Base-by-base conservation (phyloP, 2,888 invertebrate genomes). In the Cremastobaeus sp. region DNA sequence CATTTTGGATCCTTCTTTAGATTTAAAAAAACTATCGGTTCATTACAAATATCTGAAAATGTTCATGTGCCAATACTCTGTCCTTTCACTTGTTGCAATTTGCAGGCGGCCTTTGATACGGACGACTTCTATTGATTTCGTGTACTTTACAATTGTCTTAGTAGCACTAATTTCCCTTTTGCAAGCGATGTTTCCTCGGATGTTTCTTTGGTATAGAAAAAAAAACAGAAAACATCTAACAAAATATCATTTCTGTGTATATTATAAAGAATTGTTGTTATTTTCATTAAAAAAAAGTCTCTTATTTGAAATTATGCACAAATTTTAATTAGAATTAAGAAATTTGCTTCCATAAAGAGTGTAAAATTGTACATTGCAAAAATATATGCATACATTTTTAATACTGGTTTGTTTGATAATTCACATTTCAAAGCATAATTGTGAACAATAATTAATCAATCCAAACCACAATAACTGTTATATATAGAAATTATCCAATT, bases 61-160 rank as follows among this genome's bases (percentile, higher is more conserved):
- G 54, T 66, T 72, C 60, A 57, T 72, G 72, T 55, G 39, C 14
- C 48, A 60, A 37, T 66, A 48, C n/a, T 25, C 30, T 28, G 54
- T 55, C 41, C 72, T 72, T 72, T 72, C 73, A 62, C 66, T 68
- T 47, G 18, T 62, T 60, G 28, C 55, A 48, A 45, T 37, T 39
- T 34, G 32, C 59, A 20, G 17, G 43, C 30, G 35, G 47, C 35
- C 72, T 72, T 48, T 54, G 57, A 66, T 54, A 72, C 34, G 72
- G 60, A 14, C 34, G 60, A 72, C 21, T 60, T n/a, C n/a, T n/a
- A 43, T 11, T 32, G 43, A 62, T 68, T 34, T 60, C 65, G 28
- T 35, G 28, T 39, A 3, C 35, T 50, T 68, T 14, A 28, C 17
- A 15, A 68, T 28, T 34, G 14, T 41, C 3, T 28, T 35, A 41